These are phyloP conservation scores for Chrysogorgia sp. DNA, from an alignment of 92 coral and sea anemone genomes.

Conservation along the genomic window DNA sequence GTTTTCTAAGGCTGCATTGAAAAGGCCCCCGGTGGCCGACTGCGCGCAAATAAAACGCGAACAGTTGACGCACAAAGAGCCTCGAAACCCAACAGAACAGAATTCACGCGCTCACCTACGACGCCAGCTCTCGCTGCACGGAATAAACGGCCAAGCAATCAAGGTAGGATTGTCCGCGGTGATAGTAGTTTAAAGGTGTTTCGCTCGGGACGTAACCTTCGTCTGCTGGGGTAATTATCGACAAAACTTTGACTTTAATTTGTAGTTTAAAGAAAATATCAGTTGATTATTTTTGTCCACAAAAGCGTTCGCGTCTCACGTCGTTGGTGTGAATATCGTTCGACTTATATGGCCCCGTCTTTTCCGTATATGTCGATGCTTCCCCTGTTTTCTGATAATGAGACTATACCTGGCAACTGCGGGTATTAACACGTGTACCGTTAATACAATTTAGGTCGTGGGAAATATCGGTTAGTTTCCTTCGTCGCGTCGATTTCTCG, in stretches of 20 bases:
- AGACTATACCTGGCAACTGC: neutral
- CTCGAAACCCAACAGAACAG: conserved; percentile 4
- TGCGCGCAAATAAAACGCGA: neutral
- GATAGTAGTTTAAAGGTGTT: too few species aligned
- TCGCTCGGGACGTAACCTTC: too few species aligned
- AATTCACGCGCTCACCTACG: too few species aligned
- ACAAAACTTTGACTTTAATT: neutral
- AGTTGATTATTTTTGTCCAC: neutral
- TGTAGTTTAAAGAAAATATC: neutral
- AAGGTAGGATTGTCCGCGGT: too few species aligned
- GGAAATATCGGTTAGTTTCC: too few species aligned
- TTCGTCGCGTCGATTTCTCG: too few species aligned
- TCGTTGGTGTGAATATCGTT: conserved; percentile 2
- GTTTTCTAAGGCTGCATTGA: conserved; percentile 13
- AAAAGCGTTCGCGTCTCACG: neutral
- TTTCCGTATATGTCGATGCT: conserved; percentile 32
- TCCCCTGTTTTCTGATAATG: neutral
- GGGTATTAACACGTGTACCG: too few species aligned
- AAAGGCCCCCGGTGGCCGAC: conserved; percentile 9
- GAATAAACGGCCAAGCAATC: too few species aligned
- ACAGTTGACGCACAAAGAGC: conserved; percentile 18
- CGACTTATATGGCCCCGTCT: conserved; percentile 26
- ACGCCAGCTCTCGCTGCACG: neutral
- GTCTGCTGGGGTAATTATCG: too few species aligned
- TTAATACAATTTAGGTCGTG: too few species aligned